Evolutionary conservation across 2,797 vertebrate species (phyloP), one percentile per base, ranked within the genome.

Genomic region (Poeciliopsis paucimaculata): DNA sequence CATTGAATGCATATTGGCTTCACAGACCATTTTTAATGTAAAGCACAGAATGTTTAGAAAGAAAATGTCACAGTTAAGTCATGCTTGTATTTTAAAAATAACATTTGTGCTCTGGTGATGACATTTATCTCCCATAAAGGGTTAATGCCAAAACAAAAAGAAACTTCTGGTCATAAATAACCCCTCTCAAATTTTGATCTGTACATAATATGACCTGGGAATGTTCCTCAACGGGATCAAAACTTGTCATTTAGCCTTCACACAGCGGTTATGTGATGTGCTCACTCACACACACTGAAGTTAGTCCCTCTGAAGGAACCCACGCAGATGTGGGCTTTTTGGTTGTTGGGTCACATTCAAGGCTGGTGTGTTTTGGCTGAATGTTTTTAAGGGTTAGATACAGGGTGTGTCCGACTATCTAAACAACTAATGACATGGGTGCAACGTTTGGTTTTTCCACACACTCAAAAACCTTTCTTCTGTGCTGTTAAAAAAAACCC

Each of bases 101-200:
- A 23, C 23, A 26, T 64, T 79, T 62, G 55, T 76, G 45, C 60
- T 34, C 53, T 28, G 41, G n/a, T 70, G 74, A 66, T 86, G 75
- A 80, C 64, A 75, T 76, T 51, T 4, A 34, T 78, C 72, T 55
- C 28, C 8, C 34, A n/a, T 75, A 76, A 49, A 73, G 41, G 76
- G 79, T n/a, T 31, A 72, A 77, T 72, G 87, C 70, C 66, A 89
- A 84, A 81, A 93, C 90, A 85, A 91, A 94, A 82, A 86, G 88
- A 80, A 81, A 71, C 16, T 74, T 89, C 84, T 81, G 88, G 85
- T 81, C 78, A 77, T 75, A 81, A 77, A 82, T 80, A 77, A 90
- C 89, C 85, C 89, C 87, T 88, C 89, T 86, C 84, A 92, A 91
- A 94, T 94, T 92, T 91, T 90, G 88, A 94, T 94, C 91, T 84